Evolutionary conservation across 1,140 invertebrate species (phyloP).

Genomic region (Dendrolimus kikuchii): DNA sequence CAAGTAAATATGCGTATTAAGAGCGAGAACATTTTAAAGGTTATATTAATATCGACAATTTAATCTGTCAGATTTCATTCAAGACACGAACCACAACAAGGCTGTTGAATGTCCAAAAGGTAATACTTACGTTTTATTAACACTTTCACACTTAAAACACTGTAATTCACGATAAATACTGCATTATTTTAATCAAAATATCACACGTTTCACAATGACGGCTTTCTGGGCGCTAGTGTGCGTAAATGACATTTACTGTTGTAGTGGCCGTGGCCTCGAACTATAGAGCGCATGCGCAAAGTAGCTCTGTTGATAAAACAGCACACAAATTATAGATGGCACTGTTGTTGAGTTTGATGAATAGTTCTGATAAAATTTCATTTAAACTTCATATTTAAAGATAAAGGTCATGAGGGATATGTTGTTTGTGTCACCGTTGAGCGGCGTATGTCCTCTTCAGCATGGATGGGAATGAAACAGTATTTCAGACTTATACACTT

Average conservation of each 20-base stretch:
- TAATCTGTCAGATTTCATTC: too few species aligned
- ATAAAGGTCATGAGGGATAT: too few species aligned
- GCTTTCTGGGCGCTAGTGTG: conserved; percentile 32
- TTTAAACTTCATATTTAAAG: too few species aligned
- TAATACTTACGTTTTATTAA: conserved; percentile 40
- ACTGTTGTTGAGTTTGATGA: conserved; percentile 12
- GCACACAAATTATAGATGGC: conserved; percentile 39
- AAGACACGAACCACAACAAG: too few species aligned
- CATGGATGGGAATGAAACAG: too few species aligned
- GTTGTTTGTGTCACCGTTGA: too few species aligned
- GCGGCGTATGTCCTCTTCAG: too few species aligned
- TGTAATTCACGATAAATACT: conserved; percentile 35
- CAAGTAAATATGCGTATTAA: too few species aligned
- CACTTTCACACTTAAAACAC: conserved; percentile 20
- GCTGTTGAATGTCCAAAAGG: conserved; percentile 4
- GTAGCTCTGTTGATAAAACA: conserved; percentile 36
- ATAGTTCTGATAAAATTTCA: too few species aligned
- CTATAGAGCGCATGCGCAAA: conserved; percentile 45
- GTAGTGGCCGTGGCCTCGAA: conserved; percentile 52
- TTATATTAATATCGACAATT: too few species aligned
- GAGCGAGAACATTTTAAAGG: too few species aligned
- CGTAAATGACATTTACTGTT: conserved; percentile 31
- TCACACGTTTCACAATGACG: conserved; percentile 40
- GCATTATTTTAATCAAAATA: conserved; percentile 39
- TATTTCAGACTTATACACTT: too few species aligned